Evolutionary conservation across 2,797 vertebrate species (phyloP).

Genomic region (Numenius phaeopus): DNA sequence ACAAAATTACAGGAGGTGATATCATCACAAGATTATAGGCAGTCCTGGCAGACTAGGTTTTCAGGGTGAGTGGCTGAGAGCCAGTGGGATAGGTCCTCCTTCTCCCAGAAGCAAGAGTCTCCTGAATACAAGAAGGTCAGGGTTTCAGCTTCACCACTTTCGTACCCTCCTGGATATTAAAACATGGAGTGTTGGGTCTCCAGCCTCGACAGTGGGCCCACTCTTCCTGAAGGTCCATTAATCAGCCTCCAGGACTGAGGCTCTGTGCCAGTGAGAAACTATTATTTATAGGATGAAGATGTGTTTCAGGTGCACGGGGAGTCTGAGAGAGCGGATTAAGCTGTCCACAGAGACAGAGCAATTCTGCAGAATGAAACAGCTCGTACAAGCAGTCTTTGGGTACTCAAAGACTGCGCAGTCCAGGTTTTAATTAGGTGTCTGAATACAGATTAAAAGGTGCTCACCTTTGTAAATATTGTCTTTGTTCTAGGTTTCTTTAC

Average conservation of each 20-base stretch:
- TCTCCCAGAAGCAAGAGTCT: neutral
- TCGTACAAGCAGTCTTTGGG: neutral
- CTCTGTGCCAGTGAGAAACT: neutral
- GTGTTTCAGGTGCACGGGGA: neutral
- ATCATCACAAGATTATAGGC: neutral
- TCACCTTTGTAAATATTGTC: neutral
- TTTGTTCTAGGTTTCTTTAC: neutral
- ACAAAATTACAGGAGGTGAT: neutral
- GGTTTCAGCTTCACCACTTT: neutral
- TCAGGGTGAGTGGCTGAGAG: neutral
- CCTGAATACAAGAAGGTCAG: neutral
- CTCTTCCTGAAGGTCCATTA: neutral
- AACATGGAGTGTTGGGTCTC: neutral
- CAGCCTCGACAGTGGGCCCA: accelerated
- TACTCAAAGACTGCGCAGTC: neutral
- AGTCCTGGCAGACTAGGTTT: neutral
- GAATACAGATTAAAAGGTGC: neutral
- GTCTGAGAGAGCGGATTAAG: neutral
- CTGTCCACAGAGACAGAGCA: neutral
- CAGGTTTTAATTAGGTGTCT: neutral
- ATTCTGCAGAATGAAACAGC: neutral
- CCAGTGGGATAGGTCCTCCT: neutral
- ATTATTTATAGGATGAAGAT: neutral
- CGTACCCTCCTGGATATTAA: neutral
- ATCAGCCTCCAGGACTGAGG: neutral